These are phyloP conservation scores for Nesogale talazaci DNA, from an alignment of 2,113 vertebrate genomes.

Conservation along the genomic window DNA sequence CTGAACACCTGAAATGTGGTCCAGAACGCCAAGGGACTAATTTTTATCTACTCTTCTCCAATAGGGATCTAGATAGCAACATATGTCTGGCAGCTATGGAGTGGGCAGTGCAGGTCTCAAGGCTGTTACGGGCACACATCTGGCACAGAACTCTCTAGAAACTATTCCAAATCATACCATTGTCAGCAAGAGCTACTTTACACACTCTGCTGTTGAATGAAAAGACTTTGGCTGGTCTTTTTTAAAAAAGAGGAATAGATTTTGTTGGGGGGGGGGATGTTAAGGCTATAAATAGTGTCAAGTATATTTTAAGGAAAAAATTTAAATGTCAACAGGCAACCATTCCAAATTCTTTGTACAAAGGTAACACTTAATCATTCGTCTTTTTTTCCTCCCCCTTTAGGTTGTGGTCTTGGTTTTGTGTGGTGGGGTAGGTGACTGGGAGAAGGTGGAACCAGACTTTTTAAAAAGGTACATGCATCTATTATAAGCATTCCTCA, in stretches of 20 bases:
- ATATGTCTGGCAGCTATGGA: not conserved
- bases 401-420: not conserved
- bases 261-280: not conserved
- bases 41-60: constrained; percentile 28
- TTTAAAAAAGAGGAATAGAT: not conserved
- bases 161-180: not conserved
- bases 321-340: constrained; percentile 7
- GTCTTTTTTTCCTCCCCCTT: not conserved
- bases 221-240: not conserved
- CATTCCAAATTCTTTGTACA: not conserved
- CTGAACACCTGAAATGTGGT: not conserved
- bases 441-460: not conserved
- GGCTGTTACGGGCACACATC: not conserved
- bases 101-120: not conserved
- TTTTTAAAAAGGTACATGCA: constrained; percentile 40
- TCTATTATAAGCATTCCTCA: not conserved
- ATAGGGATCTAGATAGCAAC: not conserved
- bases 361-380: not conserved
- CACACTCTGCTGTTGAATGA: not conserved
- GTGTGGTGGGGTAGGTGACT: not conserved
- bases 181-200: not conserved
- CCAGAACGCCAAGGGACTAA: not conserved
- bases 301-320: constrained; percentile 32
- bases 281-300: not conserved
- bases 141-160: not conserved